phyloP scores from a whole-genome alignment of 2,888 invertebrate species.

The Agrochola lychnidis region DNA sequence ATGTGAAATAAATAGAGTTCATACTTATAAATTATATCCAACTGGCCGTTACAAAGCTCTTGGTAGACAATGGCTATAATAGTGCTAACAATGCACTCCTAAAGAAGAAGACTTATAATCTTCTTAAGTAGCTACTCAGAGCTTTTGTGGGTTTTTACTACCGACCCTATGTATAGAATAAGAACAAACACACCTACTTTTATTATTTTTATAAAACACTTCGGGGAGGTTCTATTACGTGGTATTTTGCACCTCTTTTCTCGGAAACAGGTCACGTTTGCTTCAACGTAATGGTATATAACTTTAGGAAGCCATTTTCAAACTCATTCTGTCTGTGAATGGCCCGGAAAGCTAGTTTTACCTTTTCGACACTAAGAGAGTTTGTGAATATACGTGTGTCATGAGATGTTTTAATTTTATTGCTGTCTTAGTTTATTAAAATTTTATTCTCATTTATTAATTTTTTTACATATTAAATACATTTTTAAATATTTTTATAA shows the following conservation, averaged over 20 bases:
- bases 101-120: background rate
- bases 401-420: background rate
- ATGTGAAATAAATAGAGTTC: background rate
- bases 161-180: background rate
- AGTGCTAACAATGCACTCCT: background rate
- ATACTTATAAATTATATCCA: background rate
- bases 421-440: background rate
- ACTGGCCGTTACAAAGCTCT: background rate
- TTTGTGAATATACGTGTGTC: background rate
- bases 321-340: background rate
- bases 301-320: slow-evolving; percentile 15
- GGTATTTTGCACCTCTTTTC: slow-evolving; percentile 2
- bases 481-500: no score
- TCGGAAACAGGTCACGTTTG: slow-evolving; percentile 28
- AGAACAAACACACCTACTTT: background rate
- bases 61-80: background rate
- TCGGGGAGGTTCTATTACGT: background rate
- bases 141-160: slow-evolving; percentile 4
- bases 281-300: no score
- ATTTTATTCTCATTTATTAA: no score
- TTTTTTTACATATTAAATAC: no score
- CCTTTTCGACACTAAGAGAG: background rate
- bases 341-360: background rate
- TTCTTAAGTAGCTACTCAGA: background rate
- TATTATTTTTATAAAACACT: background rate